Percentiles rank a stretch among this genome's conserved stretches.
Evolutionary conservation across 1,140 invertebrate genomes (phyloP).

Genomic region (Nomia melanderi): DNA sequence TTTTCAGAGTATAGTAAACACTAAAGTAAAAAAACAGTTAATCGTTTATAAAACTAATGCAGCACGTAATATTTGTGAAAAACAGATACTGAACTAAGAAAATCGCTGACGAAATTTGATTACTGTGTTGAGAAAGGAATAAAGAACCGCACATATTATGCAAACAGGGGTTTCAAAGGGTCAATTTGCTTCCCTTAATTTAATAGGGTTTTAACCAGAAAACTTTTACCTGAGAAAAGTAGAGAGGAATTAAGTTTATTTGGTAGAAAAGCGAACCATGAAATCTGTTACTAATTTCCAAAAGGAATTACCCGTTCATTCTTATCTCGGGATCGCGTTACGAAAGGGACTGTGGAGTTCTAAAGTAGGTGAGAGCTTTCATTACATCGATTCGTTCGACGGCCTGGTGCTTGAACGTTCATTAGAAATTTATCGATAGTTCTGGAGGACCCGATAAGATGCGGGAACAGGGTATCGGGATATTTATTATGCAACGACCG

Average conservation of each 20-base stretch:
- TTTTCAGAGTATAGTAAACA: too few relatives aligned
- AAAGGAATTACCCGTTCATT: conserved; percentile 12
- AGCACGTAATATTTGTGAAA: too few relatives aligned
- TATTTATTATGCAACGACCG: conserved; percentile 26
- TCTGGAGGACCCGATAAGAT: conserved; percentile 19
- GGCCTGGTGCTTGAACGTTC: conserved; percentile 28
- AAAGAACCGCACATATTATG: too few relatives aligned
- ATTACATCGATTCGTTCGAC: conserved; percentile 14
- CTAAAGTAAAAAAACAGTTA: too few relatives aligned
- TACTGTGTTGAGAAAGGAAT: too few relatives aligned
- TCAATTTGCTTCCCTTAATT: too few relatives aligned
- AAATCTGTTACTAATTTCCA: neutral
- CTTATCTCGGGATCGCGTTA: conserved; percentile 15
- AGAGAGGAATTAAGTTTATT: neutral
- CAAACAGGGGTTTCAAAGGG: too few relatives aligned
- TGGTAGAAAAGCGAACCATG: neutral
- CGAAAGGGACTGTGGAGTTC: conserved; percentile 17
- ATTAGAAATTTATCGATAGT: conserved; percentile 49
- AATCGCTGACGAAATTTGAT: too few relatives aligned
- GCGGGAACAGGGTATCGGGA: conserved; percentile 16
- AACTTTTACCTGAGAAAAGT: neutral
- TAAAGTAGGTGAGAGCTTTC: conserved; percentile 41
- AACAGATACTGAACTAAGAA: too few relatives aligned
- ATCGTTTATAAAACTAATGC: too few relatives aligned
- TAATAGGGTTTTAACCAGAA: too few relatives aligned